Evolutionary conservation across 2,113 vertebrate species (phyloP), one percentile per base, ranked within the genome.

Genomic region (Melozone crissalis): DNA sequence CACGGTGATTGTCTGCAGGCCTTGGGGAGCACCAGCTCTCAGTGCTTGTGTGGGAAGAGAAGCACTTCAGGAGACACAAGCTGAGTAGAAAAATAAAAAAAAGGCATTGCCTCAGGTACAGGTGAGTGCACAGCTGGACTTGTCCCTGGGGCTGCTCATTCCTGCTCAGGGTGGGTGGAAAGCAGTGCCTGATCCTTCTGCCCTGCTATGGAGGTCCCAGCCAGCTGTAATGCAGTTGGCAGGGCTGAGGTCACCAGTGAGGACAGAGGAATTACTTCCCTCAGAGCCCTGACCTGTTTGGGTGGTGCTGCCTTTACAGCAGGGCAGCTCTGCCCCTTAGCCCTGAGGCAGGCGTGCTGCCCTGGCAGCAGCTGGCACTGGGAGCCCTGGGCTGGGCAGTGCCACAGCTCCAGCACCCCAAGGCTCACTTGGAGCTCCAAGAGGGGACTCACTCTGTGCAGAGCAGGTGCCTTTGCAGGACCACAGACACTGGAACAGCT

Each of bases 321-420:
- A 13, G 19, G 2, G 7, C 11, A 46, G 0, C 15, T 77, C 43
- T 39, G 17, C 44, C 10, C 23, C 44, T 19, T 5, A 21, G 16
- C 22, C 41, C 58, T 5, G 21, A 11, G 35, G 39, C 20, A 51
- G 28, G 11, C 0, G 0, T 10, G 54, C 69, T 54, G 73, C 13
- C 37, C 44, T 26, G 27, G 75, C 52, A 55, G 82, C 6, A 75
- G 47, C 76, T 62, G n/a, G 28, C 13, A 4, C 7, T 15, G 55
- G 4, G 22, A 24, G 5, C 1, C 2, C 16, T 16, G 23, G 33
- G 10, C 1, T 11, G 21, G 52, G 33, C 47, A 30, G 15, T 2
- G 44, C 8, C 2, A 1, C 16, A 4, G 28, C 22, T 47, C 35
- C 19, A 2, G 30, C 44, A 5, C 27, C 31, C 12, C 33, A 1